phyloP scores from a whole-genome alignment of 2,888 invertebrate genomes.

The Drosophila imparisetae region DNA sequence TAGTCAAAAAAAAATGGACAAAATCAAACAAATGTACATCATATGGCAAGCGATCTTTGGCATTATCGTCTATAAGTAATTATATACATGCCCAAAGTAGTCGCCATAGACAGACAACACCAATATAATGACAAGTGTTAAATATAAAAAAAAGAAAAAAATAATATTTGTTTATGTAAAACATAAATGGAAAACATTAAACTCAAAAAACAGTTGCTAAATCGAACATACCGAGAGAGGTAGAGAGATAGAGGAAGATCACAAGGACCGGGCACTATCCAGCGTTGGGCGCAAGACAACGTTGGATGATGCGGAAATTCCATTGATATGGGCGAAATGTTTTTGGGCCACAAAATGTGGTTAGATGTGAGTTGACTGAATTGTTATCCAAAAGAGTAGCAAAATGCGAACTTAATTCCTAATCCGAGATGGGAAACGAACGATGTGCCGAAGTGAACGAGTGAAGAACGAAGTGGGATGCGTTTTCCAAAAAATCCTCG shows the following conservation, averaged over 20 bases:
- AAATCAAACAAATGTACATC: slow-evolving; percentile 53
- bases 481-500: slow-evolving; percentile 57
- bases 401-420: slow-evolving; percentile 55
- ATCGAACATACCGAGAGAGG: slow-evolving; percentile 63
- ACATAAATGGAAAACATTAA: slow-evolving; percentile 43
- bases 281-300: slow-evolving; percentile 70
- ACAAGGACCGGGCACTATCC: slow-evolving; percentile 69
- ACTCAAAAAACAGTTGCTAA: slow-evolving; percentile 50
- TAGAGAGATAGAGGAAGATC: slow-evolving; percentile 58
- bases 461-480: slow-evolving; percentile 52
- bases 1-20: slow-evolving; percentile 40
- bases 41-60: slow-evolving; percentile 44
- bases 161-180: slow-evolving; percentile 36
- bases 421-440: slow-evolving; percentile 54
- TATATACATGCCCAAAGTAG: slow-evolving; percentile 36
- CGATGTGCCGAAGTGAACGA: slow-evolving; percentile 48
- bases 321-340: slow-evolving; percentile 63
- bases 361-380: slow-evolving; percentile 27
- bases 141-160: slow-evolving; percentile 12
- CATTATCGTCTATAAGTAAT: slow-evolving; percentile 32
- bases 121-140: slow-evolving; percentile 48
- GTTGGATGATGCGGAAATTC: slow-evolving; percentile 70
- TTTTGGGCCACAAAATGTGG: slow-evolving; percentile 57
- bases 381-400: slow-evolving; percentile 47
- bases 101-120: slow-evolving; percentile 42